Conservation (phyloP, 37 sponge, comb jelly and placozoan species). For the Amphimedon queenslandica region DNA sequence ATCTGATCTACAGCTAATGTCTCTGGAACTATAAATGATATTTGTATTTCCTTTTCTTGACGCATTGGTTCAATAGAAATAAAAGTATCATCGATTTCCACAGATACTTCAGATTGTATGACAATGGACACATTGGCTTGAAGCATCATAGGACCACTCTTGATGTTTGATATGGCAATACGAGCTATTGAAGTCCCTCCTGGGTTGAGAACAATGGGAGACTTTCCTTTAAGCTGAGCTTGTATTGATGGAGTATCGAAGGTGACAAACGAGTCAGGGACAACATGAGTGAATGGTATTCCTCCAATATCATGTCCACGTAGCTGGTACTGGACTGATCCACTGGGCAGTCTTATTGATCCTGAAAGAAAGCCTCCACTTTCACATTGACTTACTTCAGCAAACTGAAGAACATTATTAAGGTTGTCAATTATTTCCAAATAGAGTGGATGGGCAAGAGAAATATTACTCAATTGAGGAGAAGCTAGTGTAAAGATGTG, state of each 20-base stretch:
- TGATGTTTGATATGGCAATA: background rate
- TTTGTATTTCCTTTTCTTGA: background rate
- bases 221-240: background rate
- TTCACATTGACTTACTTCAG: background rate
- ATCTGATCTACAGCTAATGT: background rate
- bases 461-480: background rate
- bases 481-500: background rate
- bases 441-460: background rate
- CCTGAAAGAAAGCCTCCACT: background rate
- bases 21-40: background rate
- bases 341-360: background rate
- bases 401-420: background rate
- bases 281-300: background rate
- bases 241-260: background rate
- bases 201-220: background rate
- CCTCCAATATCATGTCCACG: background rate
- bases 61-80: background rate
- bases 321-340: background rate
- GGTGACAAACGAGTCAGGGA: background rate
- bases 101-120: background rate
- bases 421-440: background rate
- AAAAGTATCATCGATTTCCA: background rate
- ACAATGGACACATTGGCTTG: background rate
- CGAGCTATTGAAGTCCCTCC: background rate
- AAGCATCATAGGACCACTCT: background rate